Conservation (phyloP, 2,888 invertebrate species). For the Agrochola lychnidis region DNA sequence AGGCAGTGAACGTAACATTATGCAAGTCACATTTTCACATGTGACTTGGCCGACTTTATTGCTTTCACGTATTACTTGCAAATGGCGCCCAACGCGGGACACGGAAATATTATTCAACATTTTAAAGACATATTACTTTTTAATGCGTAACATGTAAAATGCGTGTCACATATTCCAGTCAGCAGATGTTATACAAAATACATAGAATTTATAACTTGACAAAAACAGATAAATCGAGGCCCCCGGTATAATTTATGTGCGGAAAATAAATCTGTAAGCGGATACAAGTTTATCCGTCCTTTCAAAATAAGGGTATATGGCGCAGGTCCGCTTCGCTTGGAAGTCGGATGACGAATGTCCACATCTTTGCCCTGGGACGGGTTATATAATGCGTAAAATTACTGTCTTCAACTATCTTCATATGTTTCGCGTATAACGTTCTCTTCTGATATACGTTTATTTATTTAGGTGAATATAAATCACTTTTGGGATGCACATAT, state of each 20-base stretch:
- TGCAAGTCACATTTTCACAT: slow-evolving; percentile 78
- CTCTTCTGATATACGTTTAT: slow-evolving; percentile 70
- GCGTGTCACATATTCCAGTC: slow-evolving; percentile 50
- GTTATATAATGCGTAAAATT: slow-evolving; percentile 89
- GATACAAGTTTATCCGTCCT: slow-evolving; percentile 84
- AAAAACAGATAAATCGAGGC: slow-evolving; percentile 73
- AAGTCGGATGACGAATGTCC: slow-evolving; percentile 86
- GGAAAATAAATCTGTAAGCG: slow-evolving; percentile 84
- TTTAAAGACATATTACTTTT: slow-evolving; percentile 59
- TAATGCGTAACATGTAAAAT: slow-evolving; percentile 45
- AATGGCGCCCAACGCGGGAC: slow-evolving; percentile 74
- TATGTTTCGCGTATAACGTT: slow-evolving; percentile 76
- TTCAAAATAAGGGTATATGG: slow-evolving; percentile 81
- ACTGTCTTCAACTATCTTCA: slow-evolving; percentile 85
- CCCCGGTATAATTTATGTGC: slow-evolving; percentile 77
- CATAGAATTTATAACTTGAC: slow-evolving; percentile 67
- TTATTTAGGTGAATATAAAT: slow-evolving; percentile 71
- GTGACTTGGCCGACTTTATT: slow-evolving; percentile 75
- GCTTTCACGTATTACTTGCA: slow-evolving; percentile 70
- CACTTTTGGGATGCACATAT: slow-evolving; percentile 64
- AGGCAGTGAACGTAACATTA: slow-evolving; percentile 75
- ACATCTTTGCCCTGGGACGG: slow-evolving; percentile 81
- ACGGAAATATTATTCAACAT: slow-evolving; percentile 52
- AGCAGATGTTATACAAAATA: slow-evolving; percentile 65
- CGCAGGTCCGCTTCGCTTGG: slow-evolving; percentile 76